Base-by-base conservation (phyloP, 2,888 invertebrate genomes). In the Gastracanthus pulcherrimus region DNA sequence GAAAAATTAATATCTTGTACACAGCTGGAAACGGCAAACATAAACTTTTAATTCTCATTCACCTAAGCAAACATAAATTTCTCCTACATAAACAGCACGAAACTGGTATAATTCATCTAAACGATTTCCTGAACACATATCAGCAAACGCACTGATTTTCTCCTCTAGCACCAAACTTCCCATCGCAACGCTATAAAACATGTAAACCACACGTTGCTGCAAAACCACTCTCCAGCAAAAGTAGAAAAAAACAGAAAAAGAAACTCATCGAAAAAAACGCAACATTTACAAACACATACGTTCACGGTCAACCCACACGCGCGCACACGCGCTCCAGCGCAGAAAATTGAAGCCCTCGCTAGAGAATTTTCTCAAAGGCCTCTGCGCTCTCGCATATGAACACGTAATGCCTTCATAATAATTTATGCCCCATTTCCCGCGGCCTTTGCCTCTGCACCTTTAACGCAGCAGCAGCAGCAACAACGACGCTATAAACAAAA, bases 351-450 rank as follows among this genome's bases (percentile, higher is more conserved):
- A 72, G 76, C 67, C 41, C 67, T 64, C 48, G 41, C 62, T n/a
- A n/a, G 45, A 38, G 51, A 34, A 31, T 51, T 19, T 69, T 51
- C 34, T 36, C 69, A 23, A n/a, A 23, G 36, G n/a, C n/a, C n/a
- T n/a, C n/a, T n/a, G n/a, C n/a, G n/a, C n/a, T n/a, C n/a, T n/a
- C n/a, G n/a, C n/a, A n/a, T n/a, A n/a, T n/a, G n/a, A n/a, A n/a
- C n/a, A n/a, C 41, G 76, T 51, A 41, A 16, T n/a, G 38, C 51
- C 29, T 34, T 31, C 71, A 45, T 75, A 76, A 79, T 51, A 76
- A 76, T 82, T 79, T 82, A 82, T 79, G 79, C 72, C 79, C 79
- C 82, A 72, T 82, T 82, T 82, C 76, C 82, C 82, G 82, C 51
- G 74, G 78, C 64, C 76, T 45, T 58, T 23, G 45, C 9, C 41